phyloP scores from a whole-genome alignment of 2,113 vertebrate genomes.

The Macrotis lagotis region DNA sequence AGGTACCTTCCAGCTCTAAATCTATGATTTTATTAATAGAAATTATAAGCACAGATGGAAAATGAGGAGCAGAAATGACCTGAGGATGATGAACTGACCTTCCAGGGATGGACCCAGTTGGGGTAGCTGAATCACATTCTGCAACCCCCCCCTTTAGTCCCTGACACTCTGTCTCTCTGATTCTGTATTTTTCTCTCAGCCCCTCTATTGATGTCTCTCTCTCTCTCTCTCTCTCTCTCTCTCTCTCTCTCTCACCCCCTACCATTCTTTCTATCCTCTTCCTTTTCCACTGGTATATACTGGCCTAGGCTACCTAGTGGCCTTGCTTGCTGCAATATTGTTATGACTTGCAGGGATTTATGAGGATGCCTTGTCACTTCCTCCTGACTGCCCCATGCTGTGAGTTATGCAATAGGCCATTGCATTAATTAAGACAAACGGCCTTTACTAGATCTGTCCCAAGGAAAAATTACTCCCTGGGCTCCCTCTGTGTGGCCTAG shows the following conservation, averaged over 20 bases:
- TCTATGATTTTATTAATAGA: background rate
- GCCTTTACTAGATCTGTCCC: slow-evolving; percentile 78
- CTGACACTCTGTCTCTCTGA: background rate
- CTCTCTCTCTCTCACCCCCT: background rate
- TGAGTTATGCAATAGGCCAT: slow-evolving; percentile 86
- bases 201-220: background rate
- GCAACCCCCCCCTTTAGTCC: background rate
- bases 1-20: background rate
- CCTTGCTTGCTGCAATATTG: background rate
- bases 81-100: background rate
- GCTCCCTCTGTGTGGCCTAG: slow-evolving; percentile 69
- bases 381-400: slow-evolving; percentile 78
- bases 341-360: slow-evolving; percentile 79
- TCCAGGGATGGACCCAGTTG: background rate
- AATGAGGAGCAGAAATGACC: background rate
- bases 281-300: slow-evolving; percentile 78
- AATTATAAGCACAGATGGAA: background rate
- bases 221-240: background rate
- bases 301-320: background rate
- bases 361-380: slow-evolving; percentile 79
- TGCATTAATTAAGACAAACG: slow-evolving; percentile 86
- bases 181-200: background rate
- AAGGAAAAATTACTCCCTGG: slow-evolving; percentile 80
- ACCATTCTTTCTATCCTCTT: slow-evolving; percentile 51
- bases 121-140: background rate